phyloP scores from a whole-genome alignment of 2,113 vertebrate genomes.

The Apteryx owenii region DNA sequence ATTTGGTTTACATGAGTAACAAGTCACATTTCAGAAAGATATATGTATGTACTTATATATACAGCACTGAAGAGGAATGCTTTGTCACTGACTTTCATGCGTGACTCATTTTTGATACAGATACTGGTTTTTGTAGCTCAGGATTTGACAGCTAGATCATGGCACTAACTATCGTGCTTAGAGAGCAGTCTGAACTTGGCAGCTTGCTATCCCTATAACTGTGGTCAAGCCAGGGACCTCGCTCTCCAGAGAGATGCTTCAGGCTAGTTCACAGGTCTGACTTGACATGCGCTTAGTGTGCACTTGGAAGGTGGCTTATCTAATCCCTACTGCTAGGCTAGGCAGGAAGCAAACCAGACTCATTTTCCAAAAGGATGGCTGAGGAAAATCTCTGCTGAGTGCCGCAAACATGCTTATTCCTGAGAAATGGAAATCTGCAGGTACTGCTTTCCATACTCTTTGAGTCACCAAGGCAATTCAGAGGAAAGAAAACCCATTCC shows the following conservation, averaged over 20 bases:
- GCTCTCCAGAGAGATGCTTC: neutral
- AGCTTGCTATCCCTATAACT: neutral
- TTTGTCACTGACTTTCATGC: neutral
- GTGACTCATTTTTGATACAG: neutral
- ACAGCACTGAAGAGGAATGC: neutral
- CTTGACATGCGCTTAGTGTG: rapidly evolving
- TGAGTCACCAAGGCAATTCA: neutral
- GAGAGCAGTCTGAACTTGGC: neutral
- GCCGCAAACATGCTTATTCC: neutral
- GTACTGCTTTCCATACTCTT: neutral
- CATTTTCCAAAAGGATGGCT: neutral
- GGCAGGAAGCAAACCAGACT: neutral
- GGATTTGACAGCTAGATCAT: neutral
- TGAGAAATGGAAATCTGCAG: neutral
- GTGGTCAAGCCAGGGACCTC: neutral
- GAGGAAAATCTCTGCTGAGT: neutral
- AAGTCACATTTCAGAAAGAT: neutral
- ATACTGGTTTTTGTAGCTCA: neutral
- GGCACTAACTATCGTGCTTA: neutral
- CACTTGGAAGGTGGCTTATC: neutral
- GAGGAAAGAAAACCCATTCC: neutral
- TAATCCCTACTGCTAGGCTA: neutral
- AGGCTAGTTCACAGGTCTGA: neutral
- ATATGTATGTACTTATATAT: neutral
- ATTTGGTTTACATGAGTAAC: neutral